phyloP scores from a whole-genome alignment of 2,888 invertebrate species.

The Agrotis clavis region DNA sequence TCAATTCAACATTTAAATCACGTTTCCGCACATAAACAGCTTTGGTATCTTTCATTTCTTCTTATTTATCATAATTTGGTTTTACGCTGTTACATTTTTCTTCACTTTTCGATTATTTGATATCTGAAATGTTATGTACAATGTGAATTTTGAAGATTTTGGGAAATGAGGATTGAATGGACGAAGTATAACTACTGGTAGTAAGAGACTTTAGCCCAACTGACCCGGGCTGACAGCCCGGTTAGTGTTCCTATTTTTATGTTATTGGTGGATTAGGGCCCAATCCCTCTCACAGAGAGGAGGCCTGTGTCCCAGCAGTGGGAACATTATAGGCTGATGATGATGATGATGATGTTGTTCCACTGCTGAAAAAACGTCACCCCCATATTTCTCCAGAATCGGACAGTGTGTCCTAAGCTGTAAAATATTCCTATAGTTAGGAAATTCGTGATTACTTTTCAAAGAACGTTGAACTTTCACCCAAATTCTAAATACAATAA shows the following conservation, averaged over 20 bases:
- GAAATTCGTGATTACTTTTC: too few relatives aligned
- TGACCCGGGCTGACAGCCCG: too few relatives aligned
- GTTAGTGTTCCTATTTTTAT: background rate
- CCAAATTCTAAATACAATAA: too few relatives aligned
- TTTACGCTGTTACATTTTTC: constrained; percentile 54
- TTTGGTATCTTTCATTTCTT: constrained; percentile 79
- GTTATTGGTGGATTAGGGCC: too few relatives aligned
- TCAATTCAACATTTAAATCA: constrained; percentile 55
- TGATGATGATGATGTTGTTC: too few relatives aligned
- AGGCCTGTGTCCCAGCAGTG: too few relatives aligned
- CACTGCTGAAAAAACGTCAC: background rate
- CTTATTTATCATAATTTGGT: constrained; percentile 76
- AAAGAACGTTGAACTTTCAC: too few relatives aligned
- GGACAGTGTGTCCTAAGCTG: background rate
- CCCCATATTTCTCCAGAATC: background rate
- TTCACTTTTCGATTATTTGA: constrained; percentile 17
- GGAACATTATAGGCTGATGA: too few relatives aligned
- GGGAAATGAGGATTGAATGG: background rate
- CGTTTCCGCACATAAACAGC: constrained; percentile 73
- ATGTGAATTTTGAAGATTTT: background rate
- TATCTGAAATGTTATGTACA: constrained; percentile 22
- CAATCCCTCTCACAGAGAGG: too few relatives aligned
- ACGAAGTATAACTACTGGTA: too few relatives aligned
- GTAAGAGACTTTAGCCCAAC: too few relatives aligned
- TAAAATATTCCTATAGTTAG: too few relatives aligned